Conservation (phyloP, 2,888 invertebrate genomes). For the Epinotia brunnichana region DNA sequence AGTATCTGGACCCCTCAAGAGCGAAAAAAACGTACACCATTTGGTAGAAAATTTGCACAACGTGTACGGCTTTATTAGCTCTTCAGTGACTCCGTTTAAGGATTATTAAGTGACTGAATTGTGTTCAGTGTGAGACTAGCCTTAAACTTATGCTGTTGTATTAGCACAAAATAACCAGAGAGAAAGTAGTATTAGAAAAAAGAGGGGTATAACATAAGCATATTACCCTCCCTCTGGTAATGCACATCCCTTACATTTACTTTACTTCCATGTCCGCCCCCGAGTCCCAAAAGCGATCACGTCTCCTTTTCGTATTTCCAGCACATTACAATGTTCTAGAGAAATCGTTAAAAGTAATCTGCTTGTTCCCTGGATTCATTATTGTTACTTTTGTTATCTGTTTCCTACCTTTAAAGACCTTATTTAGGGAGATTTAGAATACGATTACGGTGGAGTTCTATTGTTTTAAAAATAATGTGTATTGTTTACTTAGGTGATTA, state of each 20-base stretch:
- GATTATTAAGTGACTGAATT: too few relatives aligned
- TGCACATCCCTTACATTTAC: constrained; percentile 30
- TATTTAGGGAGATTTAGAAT: constrained; percentile 6
- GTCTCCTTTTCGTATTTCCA: constrained; percentile 26
- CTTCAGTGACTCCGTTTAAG: too few relatives aligned
- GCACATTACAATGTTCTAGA: constrained; percentile 23
- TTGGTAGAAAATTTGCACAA: too few relatives aligned
- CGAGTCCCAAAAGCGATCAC: constrained; percentile 37
- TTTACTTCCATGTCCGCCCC: constrained; percentile 30
- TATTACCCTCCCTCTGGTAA: constrained; percentile 1
- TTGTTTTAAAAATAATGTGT: background rate
- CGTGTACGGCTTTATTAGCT: too few relatives aligned
- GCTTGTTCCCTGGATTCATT: constrained; percentile 31
- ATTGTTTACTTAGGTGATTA: background rate
- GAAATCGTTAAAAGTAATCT: constrained; percentile 34
- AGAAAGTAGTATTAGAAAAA: background rate
- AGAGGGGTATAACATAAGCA: background rate
- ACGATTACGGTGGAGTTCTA: background rate
- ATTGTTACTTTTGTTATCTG: constrained; percentile 18
- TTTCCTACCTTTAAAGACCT: constrained; percentile 12
- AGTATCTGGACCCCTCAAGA: too few relatives aligned
- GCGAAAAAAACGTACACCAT: too few relatives aligned
- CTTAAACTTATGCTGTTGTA: too few relatives aligned
- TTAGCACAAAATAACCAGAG: too few relatives aligned
- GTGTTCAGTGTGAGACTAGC: too few relatives aligned